phyloP scores from a whole-genome alignment of 2,113 vertebrate genomes.

The Colistium nudipinnis region DNA sequence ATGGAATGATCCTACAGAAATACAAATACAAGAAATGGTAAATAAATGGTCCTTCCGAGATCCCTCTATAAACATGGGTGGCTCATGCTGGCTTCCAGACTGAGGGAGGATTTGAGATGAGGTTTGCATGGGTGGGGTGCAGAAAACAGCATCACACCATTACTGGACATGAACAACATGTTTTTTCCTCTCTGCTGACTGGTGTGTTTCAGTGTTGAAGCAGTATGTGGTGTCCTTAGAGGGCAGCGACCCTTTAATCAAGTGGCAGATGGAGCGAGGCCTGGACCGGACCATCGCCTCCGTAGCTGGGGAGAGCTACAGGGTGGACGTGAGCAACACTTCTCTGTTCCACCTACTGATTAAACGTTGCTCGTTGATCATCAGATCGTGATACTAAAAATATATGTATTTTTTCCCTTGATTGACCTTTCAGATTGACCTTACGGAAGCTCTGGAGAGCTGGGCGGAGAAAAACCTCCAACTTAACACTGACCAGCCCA shows the following conservation, averaged over 20 bases:
- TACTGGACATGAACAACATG: not conserved
- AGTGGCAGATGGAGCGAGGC: constrained; percentile 74
- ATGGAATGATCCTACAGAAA: too few relatives aligned
- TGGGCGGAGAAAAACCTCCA: constrained; percentile 45
- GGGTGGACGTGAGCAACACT: constrained; percentile 63
- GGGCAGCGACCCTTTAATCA: constrained; percentile 60
- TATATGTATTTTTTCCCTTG: constrained; percentile 26
- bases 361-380: not conserved
- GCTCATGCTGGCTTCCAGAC: constrained; percentile 21
- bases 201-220: constrained; percentile 38
- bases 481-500: not conserved
- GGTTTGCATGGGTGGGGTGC: constrained; percentile 31
- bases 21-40: too few relatives aligned
- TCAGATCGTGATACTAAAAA: not conserved
- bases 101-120: too few relatives aligned
- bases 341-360: not conserved
- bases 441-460: constrained; percentile 56
- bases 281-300: constrained; percentile 76
- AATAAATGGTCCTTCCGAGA: not conserved
- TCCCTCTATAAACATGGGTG: too few relatives aligned
- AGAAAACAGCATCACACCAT: not conserved
- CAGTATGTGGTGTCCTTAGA: constrained; percentile 68
- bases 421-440: constrained; percentile 72
- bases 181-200: not conserved
- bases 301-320: constrained; percentile 78